Percentiles rank a stretch among this genome's conserved stretches.
Conservation (phyloP, 1,140 invertebrate genomes). For the Temnothorax longispinosus region DNA sequence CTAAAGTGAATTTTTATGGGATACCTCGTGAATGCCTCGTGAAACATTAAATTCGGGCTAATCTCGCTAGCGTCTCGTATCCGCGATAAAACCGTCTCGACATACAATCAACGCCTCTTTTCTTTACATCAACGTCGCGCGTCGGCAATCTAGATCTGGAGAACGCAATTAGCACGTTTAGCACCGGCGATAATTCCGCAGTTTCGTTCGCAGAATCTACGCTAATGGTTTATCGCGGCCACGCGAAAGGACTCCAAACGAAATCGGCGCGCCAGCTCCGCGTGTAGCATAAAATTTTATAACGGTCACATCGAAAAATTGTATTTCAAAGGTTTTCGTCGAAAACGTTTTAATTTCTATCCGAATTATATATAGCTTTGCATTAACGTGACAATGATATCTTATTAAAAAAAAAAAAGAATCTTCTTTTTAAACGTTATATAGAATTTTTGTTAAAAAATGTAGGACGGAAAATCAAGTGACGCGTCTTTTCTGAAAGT, state of each 20-base stretch:
- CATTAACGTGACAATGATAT: background rate
- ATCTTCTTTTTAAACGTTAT: background rate
- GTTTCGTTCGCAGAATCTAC: conserved; percentile 22
- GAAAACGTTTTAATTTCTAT: background rate
- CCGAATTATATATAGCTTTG: background rate
- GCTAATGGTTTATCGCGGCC: conserved; percentile 2
- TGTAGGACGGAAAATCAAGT: background rate
- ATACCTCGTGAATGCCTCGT: background rate
- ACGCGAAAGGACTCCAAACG: background rate
- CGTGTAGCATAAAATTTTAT: background rate
- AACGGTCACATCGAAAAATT: background rate
- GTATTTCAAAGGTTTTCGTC: background rate
- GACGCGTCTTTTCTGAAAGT: background rate
- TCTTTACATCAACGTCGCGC: background rate
- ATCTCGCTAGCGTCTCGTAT: background rate
- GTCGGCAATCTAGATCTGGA: conserved; percentile 36
- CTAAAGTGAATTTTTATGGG: conserved; percentile 38
- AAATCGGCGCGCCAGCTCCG: background rate
- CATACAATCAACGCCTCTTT: background rate
- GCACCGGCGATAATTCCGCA: conserved; percentile 27
- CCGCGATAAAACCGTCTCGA: conserved; percentile 41
- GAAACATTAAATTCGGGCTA: conserved; percentile 22
- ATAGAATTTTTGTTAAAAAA: conserved; percentile 8
- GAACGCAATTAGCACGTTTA: conserved; percentile 42
- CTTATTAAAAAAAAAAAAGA: background rate